These are phyloP conservation scores for Danio rerio DNA, from an alignment of 2,113 vertebrate species.

Conservation along the genomic window DNA sequence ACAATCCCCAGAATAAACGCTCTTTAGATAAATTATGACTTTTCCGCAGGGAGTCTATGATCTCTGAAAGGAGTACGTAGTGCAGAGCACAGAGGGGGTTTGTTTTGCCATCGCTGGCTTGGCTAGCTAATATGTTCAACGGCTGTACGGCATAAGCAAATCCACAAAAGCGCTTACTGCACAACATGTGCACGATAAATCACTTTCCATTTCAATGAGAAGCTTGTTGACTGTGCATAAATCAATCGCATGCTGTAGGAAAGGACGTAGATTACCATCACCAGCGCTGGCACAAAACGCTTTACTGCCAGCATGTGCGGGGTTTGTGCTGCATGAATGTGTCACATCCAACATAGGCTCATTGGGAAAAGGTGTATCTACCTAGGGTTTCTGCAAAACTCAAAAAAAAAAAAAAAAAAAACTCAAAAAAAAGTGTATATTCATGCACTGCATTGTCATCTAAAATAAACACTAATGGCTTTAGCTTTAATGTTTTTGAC, in stretches of 20 bases:
- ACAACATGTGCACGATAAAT: constrained; percentile 38
- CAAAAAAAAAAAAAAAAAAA: background rate
- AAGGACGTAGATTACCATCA: constrained; percentile 9
- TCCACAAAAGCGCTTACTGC: constrained; percentile 34
- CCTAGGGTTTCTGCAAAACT: background rate
- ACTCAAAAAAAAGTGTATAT: background rate
- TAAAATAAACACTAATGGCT: background rate
- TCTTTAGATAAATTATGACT: constrained; percentile 15
- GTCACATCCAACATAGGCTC: background rate
- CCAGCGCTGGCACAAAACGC: background rate
- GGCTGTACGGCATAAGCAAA: constrained; percentile 12
- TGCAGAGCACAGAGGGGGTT: background rate
- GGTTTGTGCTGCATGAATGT: background rate
- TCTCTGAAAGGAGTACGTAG: background rate
- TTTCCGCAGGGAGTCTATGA: constrained; percentile 27
- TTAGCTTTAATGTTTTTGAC: background rate
- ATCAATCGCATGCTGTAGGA: constrained; percentile 30
- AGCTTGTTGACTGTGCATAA: constrained; percentile 15
- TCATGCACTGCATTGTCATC: background rate
- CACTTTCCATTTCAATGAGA: constrained; percentile 39
- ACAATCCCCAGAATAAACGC: background rate
- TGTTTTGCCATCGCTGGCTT: constrained; percentile 10
- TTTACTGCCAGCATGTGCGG: constrained; percentile 14
- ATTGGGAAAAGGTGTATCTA: background rate
- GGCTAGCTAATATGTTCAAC: constrained; percentile 14